Evolutionary conservation across 1,140 invertebrate species (phyloP), one percentile per base, ranked within the genome.

Genomic region (Drosophila triauraria): DNA sequence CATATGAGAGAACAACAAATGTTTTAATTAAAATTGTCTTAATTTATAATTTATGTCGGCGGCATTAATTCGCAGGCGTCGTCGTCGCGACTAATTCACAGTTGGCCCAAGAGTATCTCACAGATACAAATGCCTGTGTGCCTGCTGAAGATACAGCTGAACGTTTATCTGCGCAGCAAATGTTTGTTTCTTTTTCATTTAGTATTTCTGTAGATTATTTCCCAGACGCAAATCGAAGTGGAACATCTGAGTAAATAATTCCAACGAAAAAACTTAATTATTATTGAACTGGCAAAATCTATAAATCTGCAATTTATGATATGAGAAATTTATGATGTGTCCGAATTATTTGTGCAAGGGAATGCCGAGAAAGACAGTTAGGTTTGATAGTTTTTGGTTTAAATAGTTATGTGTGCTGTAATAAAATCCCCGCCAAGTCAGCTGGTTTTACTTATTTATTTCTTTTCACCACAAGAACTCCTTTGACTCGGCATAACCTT

Each of bases 1-100:
- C 42, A 65, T 48, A 57, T 50, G 54, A 53, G 53, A 71, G 64
- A 71, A 71, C 20, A 87, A 60, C 47, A 62, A 82, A 88, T 87
- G 80, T 74, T 87, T 87, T 83, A 88, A 87, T 83, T 88, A 83
- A 88, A 83, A 88, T 83, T 80, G 83, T 84, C 77, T 87, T 88
- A 80, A 88, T 70, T 87, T 87, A 82, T 87, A 87, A 87, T 87
- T 87, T 87, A 87, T 87, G 83, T 75, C 75, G 75, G 68, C 76
- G 80, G 83, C 83, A 86, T 86, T 87, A 87, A 86, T 86, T 87
- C 83, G 79, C 83, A 82, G 82, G 48, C 82, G 69, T 64, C 61
- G 64, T 44, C 64, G 51, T 12, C 51, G 64, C 46, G 51, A 86
- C 82, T 85, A 85, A 85, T 82, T 87, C 83, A 79, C 83, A 86